Percentiles rank a stretch among this genome's conserved stretches.
Conservation (phyloP, 2,888 invertebrate genomes). For the Aphodius granarius region DNA sequence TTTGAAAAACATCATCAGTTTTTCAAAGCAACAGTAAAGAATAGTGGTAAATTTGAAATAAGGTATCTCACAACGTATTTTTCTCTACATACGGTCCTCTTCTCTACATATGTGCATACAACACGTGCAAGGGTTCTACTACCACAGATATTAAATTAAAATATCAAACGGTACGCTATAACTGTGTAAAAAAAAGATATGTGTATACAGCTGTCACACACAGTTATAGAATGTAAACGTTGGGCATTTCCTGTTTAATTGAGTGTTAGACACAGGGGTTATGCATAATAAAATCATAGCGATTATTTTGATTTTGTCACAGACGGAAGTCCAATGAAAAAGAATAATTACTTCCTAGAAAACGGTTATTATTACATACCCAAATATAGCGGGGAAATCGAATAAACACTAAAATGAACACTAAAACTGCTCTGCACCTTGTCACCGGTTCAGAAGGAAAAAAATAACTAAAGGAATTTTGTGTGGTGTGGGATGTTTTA, state of each 20-base stretch:
- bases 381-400: not conserved
- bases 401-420: not conserved
- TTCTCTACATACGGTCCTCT: not conserved
- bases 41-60: too few species aligned
- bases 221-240: not conserved
- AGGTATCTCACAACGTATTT: too few species aligned
- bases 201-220: not conserved
- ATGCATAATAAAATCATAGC: not conserved
- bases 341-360: not conserved
- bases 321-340: not conserved
- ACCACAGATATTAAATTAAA: not conserved
- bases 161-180: not conserved
- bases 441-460: not conserved
- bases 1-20: too few species aligned
- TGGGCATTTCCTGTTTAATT: not conserved
- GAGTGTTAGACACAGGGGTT: not conserved
- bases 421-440: not conserved
- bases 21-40: too few species aligned
- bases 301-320: not conserved
- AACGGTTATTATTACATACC: not conserved
- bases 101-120: not conserved
- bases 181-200: not conserved
- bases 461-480: not conserved
- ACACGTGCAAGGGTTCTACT: not conserved
- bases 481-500: not conserved